Base-by-base conservation (phyloP, 1,140 invertebrate species). In the Saxidomus purpurata region DNA sequence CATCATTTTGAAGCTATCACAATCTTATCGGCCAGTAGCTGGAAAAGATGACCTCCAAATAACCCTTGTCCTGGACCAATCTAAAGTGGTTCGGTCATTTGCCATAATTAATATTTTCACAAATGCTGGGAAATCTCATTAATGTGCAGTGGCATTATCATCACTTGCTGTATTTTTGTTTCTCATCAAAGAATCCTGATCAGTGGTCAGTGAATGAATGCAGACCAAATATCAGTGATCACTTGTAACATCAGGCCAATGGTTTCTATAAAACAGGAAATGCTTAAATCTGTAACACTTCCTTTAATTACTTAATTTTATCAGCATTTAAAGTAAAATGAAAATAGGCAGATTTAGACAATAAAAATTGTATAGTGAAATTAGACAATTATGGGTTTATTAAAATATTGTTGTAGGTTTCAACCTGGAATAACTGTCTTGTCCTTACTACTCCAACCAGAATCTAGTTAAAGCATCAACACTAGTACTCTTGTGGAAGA, bases 121-220 rank as follows among this genome's bases (percentile, higher is more conserved):
- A 87, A 87, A 87, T 87, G 85, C 85, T 87, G 85, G 85, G 85
- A 87, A 79, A 87, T 87, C 85, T 77, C 85, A 87, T 87, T 87
- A 87, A 87, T 87, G 85, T 77, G 71, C 74, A 87, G 71, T 47
- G 47, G 74, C 43, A 87, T 87, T 87, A 87, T 31, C 71, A 87
- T 87, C 85, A 77, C 13, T 43, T 0, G 22, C 34, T 49, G 49
- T 74, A 76, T 55, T 87, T 87, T 87, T 87, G 85, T 87, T 79
- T 79, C 85, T 31, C 71, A 61, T 87, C 71, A 77, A 61, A 61
- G 49, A 31, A 13, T 19, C 25, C n/a, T 25, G 34, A 25, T 49
- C 85, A 67, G 59, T 43, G 80, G 80, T 67, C 80, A 59, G 1
- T 82, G 55, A 82, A 47, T 55, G 43, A 34, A 49, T 36, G 49